A percentile compares a stretch with the other conserved stretches of the same genome.
Conservation (phyloP, 2,888 invertebrate species). For the Bugula neritina region DNA sequence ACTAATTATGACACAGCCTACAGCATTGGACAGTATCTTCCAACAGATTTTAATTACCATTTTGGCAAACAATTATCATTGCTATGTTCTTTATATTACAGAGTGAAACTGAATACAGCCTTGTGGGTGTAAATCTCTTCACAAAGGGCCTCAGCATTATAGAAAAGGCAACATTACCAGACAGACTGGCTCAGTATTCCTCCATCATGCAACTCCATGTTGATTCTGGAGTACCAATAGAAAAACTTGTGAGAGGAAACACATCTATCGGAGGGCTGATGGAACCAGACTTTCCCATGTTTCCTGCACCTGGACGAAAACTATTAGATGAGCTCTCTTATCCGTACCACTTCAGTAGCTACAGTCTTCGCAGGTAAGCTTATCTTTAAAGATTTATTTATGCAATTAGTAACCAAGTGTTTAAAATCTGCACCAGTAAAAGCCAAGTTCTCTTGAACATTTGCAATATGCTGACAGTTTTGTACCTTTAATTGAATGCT, state of each 20-base stretch:
- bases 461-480: too few relatives aligned
- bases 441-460: too few relatives aligned
- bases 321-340: too few relatives aligned
- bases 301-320: constrained; percentile 34
- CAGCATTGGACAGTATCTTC: too few relatives aligned
- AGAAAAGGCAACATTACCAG: not conserved
- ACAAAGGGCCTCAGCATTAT: constrained; percentile 3
- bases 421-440: too few relatives aligned
- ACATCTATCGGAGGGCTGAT: constrained; percentile 32
- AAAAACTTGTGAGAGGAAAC: constrained; percentile 30
- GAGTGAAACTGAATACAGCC: not conserved
- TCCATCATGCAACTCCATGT: constrained; percentile 24
- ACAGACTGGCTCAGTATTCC: constrained; percentile 24
- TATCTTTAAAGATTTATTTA: too few relatives aligned
- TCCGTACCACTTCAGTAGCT: constrained; percentile 34
- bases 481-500: too few relatives aligned
- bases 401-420: too few relatives aligned
- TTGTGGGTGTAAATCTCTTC: not conserved
- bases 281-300: constrained; percentile 30
- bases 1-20: too few relatives aligned
- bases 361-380: constrained; percentile 29
- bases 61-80: too few relatives aligned
- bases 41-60: too few relatives aligned
- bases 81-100: too few relatives aligned
- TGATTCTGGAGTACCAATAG: constrained; percentile 24